phyloP scores from a whole-genome alignment of 2,888 invertebrate genomes.

The Ophion obscuratus region DNA sequence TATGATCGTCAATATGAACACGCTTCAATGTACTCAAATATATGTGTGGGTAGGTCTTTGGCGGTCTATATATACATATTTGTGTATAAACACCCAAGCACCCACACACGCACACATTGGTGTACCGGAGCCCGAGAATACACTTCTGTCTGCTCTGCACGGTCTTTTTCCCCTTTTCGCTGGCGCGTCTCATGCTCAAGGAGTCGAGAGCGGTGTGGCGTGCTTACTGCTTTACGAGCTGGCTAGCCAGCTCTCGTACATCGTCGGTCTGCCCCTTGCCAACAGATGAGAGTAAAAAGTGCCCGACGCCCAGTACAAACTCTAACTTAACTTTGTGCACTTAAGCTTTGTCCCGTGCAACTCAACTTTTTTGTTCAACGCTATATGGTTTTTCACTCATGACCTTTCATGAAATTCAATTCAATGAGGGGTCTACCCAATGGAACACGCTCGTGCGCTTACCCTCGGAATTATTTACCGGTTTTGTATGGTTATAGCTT shows the following conservation, averaged over 20 bases:
- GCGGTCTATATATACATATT: background rate
- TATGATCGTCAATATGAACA: background rate
- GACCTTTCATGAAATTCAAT: slow-evolving; percentile 32
- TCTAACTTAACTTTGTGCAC: slow-evolving; percentile 46
- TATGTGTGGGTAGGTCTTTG: background rate
- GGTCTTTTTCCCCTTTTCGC: slow-evolving; percentile 62
- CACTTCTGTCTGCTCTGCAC: slow-evolving; percentile 58
- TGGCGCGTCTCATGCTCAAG: slow-evolving; percentile 56
- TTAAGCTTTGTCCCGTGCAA: slow-evolving; percentile 43
- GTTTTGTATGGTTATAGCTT: background rate
- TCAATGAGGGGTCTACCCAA: slow-evolving; percentile 5
- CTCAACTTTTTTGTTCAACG: slow-evolving; percentile 30
- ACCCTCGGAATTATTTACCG: background rate
- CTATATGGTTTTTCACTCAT: slow-evolving; percentile 12
- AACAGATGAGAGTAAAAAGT: slow-evolving; percentile 42
- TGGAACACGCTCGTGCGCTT: background rate
- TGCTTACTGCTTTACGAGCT: slow-evolving; percentile 60
- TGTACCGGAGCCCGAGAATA: slow-evolving; percentile 28
- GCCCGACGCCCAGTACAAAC: slow-evolving; percentile 32
- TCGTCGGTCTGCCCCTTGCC: slow-evolving; percentile 42
- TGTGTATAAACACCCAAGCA: background rate
- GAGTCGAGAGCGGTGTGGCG: slow-evolving; percentile 50
- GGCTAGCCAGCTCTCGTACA: slow-evolving; percentile 46
- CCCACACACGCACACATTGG: background rate
- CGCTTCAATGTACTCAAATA: background rate